A percentile compares a stretch with the other conserved stretches of the same genome.
Conservation (phyloP, 2,797 vertebrate genomes). For the Staurois parvus region DNA sequence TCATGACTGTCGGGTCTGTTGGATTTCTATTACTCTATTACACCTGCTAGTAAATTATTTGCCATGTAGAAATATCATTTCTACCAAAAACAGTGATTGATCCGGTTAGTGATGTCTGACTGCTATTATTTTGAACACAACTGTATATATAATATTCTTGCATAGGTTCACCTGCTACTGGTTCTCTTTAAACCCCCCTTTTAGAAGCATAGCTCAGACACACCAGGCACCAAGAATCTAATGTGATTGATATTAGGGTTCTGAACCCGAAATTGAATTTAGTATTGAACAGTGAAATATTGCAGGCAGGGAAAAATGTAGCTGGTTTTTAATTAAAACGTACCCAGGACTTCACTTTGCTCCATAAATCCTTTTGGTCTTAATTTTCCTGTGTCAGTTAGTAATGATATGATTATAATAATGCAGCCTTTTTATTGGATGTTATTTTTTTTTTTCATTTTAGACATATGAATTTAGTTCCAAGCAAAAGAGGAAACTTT, state of each 20-base stretch:
- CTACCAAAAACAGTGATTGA: too few species aligned
- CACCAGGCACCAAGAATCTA: background rate
- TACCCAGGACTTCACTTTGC: background rate
- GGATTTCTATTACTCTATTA: too few species aligned
- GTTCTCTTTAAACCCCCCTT: background rate
- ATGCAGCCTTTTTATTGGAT: slow-evolving; percentile 9
- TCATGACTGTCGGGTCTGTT: too few species aligned
- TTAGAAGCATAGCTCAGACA: slow-evolving; percentile 9
- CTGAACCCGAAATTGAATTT: slow-evolving; percentile 13
- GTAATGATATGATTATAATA: slow-evolving; percentile 6
- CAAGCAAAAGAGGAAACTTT: background rate
- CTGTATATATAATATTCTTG: too few species aligned
- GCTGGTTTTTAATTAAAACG: slow-evolving; percentile 36
- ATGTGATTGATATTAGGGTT: slow-evolving; percentile 24
- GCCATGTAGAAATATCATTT: too few species aligned
- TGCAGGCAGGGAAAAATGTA: slow-evolving; percentile 1
- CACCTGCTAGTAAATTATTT: too few species aligned
- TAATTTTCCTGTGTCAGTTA: slow-evolving; percentile 8
- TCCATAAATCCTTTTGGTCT: slow-evolving; percentile 18
- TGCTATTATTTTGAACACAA: too few species aligned
- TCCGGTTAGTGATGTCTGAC: too few species aligned
- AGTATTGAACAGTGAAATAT: slow-evolving; percentile 24
- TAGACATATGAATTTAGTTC: background rate
- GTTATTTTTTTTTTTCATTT: slow-evolving; percentile 1
- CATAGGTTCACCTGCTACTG: too few species aligned